Base-by-base conservation (phyloP, 1,140 invertebrate species). In the Zaprionus davidi region DNA sequence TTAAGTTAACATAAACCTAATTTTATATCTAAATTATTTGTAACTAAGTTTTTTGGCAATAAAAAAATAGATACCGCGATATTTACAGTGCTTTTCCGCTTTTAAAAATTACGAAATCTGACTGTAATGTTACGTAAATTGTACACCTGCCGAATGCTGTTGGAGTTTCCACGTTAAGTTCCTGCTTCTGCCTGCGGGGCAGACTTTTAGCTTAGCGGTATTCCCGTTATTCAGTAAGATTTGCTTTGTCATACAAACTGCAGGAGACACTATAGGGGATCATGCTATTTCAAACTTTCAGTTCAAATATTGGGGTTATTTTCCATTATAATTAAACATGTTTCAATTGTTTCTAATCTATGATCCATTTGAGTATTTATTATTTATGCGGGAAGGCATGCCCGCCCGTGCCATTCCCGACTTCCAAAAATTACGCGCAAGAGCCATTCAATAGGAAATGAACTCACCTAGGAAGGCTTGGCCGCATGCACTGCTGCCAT, bases 401-500 rank as follows among this genome's bases (percentile, higher is more conserved):
- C n/a, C n/a, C n/a, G 91, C 69, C 9, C 92, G 9, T 90, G 91
- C 91, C 88, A 91, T 91, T 91, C 91, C 91, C 91, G 91, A 79
- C 91, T 92, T 91, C 81, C 91, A 92, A 92, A 92, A 92, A 92
- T 92, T 91, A 73, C 83, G 88, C 84, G 84, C 75, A 85, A 79
- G 84, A 85, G 75, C 77, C 85, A 88, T 78, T 80, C 82, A 67
- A 85, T 82, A 80, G 85, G 82, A 79, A 82, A 79, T 88, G 82
- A 82, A 34, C 31, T 34, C 31, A 11, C 31, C 31, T 34, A 34
- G 2, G 9, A 11, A 9, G 9, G 31, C 31, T 34, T 9, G 31
- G 31, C 31, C 31, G 9, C 31, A 34, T 34, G 31, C 31, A 34
- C 9, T 34, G 9, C 31, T 34, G 31, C 31, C 31, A 34, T 11